Base-by-base conservation (phyloP, 2,113 vertebrate genomes). In the Cinclus cinclus region DNA sequence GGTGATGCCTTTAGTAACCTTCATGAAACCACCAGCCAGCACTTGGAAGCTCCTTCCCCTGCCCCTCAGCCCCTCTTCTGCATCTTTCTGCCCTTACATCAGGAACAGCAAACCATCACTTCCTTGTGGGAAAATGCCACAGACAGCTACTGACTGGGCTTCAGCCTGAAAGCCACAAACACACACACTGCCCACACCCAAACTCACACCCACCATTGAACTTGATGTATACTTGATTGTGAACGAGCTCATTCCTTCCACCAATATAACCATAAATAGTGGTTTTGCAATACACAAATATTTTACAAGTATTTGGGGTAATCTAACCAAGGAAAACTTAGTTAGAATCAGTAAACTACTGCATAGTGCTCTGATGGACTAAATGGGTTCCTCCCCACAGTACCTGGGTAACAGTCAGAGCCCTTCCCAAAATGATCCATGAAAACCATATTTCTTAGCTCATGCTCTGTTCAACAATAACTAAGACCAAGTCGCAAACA, bases 211-310 rank as follows among this genome's bases (percentile, higher is more conserved):
- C 44, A 41, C 23, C 49, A 13, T 1, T 1, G 6, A 41, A 46
- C 22, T 0, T 28, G 30, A 13, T 3, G 17, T 12, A 13, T 2
- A 20, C 18, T 47, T 24, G 9, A n/a, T 27, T 18, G 7, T 20
- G 60, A 86, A 37, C 46, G 16, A 39, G 7, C 19, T 73, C 12
- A 16, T 10, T n/a, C 37, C 60, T 77, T 50, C 44, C 28, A n/a
- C 6, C 15, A 3, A 5, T 30, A 49, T 8, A 77, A 83, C 24
- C 50, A 85, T 41, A 80, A 80, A 68, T 0, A 53, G 15, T 12
- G 2, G 1, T 8, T 85, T 31, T 7, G 2, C 23, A 69, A 77
- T 0, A 53, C 13, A 37, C 0, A 0, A 39, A 42, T 1, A 13
- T 33, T 28, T 74, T 33, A 22, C n/a, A 41, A 49, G 30, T 42